Evolutionary conservation across 1,140 invertebrate species (phyloP), one percentile per base, ranked within the genome.

Genomic region (Hesperophylax magnus): DNA sequence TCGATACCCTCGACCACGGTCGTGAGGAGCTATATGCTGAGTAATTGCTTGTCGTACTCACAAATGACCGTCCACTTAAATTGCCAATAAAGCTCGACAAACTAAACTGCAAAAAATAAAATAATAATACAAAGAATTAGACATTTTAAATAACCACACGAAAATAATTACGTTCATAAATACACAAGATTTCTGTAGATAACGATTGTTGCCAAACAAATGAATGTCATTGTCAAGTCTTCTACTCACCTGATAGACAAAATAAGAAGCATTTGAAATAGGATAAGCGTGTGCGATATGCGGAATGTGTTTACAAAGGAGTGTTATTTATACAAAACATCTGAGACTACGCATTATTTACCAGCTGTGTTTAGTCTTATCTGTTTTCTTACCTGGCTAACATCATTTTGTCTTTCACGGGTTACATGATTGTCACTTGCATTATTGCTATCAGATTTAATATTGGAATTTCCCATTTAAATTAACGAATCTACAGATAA

Each of bases 1-100:
- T 85, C 80, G 92, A 93, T 79, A 92, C 88, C 82, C 91, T 88
- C 84, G 91, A 93, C 90, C 91, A 92, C 86, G 92, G 91, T 82
- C 90, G 86, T 67, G 89, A 88, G 85, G 89, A 87, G 85, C 90
- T 91, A 85, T 88, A 88, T 74, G 88, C 87, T 22, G 90, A 90
- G 86, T 89, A 88, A 85, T 87, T 89, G 84, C 90, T 91, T 52
- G 88, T 87, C 79, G 88, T 86, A 84, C 89, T 91, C 74, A 87
- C 83, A 85, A 89, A 88, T 53, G 89, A 90, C 82, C 90, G 87
- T 79, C 89, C 89, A 84, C 90, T 91, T 80, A 90, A 86, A 86
- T 90, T 91, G 85, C 88, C 88, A 83, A 89, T 87, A 86, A 90
- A 90, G 86, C 88, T 88, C 77, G 89, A 88, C 84, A 91, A 87